Evolutionary conservation across 2,888 invertebrate species (phyloP), one percentile per base, ranked within the genome.

Genomic region (Apodemia zela): DNA sequence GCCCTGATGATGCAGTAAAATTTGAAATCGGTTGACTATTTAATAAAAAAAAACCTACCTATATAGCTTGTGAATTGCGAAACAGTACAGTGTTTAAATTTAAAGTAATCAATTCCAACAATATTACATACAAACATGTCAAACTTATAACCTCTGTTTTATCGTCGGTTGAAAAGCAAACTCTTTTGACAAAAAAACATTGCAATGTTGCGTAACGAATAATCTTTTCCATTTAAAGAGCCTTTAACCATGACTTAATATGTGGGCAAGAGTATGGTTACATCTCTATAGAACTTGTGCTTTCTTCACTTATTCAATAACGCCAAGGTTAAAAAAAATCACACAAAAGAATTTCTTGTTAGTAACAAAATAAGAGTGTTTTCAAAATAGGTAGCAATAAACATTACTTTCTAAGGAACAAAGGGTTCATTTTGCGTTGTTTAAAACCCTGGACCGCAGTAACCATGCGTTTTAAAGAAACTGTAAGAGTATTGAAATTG

Each of bases 361-460:
- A 25, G 29, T 25, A 57, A 25, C 15, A 29, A 21, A 15, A 25
- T 57, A 57, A 57, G 29, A 57, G 54, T 57, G 29, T 57, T 57
- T 57, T 54, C 25, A 54, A 54, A 54, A 54, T 54, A 54, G 77
- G 87, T 86, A 83, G 86, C 85, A 82, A 86, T 87, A 87, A 85
- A 89, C 82, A 71, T 79, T 76, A 75, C 72, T 54, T 54, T 54
- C 71, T 65, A 60, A 51, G 71, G 67, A 80, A 79, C 84, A 82
- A 85, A 78, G 71, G 80, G 80, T 79, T 80, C 80, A 65, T 67
- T 67, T 67, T 63, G 60, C 60, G 65, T 65, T 59, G 65, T 65
- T 59, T 65, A 69, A 71, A 72, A 69, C 67, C 66, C 68, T 65
- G 64, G 65, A 60, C 65, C 60, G 58, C 68, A 63, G 64, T 62